phyloP scores from a whole-genome alignment of 1,140 invertebrate species.

The Acromyrmex echinatior region DNA sequence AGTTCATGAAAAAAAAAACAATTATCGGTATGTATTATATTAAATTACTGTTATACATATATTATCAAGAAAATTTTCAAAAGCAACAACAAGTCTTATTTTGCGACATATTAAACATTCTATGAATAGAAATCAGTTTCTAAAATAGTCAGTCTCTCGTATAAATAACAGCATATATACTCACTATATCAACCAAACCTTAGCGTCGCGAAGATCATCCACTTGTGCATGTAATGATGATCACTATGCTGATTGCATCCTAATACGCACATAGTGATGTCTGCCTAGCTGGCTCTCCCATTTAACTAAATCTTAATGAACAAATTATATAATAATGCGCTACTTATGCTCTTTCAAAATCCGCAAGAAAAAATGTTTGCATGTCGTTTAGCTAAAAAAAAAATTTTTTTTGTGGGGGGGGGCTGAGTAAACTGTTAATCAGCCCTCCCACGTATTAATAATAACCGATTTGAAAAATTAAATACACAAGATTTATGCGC shows the following conservation, averaged over 20 bases:
- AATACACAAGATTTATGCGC: too few relatives aligned
- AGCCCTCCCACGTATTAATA: too few relatives aligned
- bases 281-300: too few relatives aligned
- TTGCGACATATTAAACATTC: neutral
- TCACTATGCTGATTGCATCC: neutral
- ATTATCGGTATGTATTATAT: neutral
- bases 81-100: neutral
- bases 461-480: too few relatives aligned
- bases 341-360: too few relatives aligned
- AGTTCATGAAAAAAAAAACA: neutral
- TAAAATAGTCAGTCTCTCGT: neutral
- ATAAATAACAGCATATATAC: constrained; percentile 14
- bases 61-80: neutral
- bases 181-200: constrained; percentile 5
- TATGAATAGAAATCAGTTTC: constrained; percentile 4
- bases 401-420: too few relatives aligned
- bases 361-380: too few relatives aligned
- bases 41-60: neutral
- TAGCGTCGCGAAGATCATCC: neutral
- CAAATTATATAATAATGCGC: too few relatives aligned
- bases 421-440: too few relatives aligned
- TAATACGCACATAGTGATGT: neutral
- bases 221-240: constrained; percentile 20
- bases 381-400: too few relatives aligned
- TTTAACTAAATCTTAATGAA: too few relatives aligned